These are phyloP conservation scores for Anoplolepis gracilipes DNA, from an alignment of 1,140 invertebrate species.

Conservation along the genomic window DNA sequence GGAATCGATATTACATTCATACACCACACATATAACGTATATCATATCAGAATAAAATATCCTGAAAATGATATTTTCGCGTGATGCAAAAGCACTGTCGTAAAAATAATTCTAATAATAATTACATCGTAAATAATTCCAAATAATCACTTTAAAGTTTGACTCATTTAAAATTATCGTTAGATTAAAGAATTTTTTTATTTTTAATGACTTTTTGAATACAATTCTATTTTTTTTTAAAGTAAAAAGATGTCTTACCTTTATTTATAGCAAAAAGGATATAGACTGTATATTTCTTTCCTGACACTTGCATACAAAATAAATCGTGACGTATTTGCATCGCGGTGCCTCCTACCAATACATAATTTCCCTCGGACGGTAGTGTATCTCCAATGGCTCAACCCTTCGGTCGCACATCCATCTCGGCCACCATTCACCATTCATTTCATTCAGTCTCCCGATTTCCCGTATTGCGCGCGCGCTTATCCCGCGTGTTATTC, in stretches of 20 bases:
- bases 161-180: background rate
- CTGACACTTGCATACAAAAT: conserved; percentile 3
- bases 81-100: background rate
- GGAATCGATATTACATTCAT: background rate
- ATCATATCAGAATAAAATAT: background rate
- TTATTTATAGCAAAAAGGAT: background rate
- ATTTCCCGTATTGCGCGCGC: conserved; percentile 44
- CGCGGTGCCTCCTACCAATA: background rate
- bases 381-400: background rate
- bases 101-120: background rate
- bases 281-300: background rate
- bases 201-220: background rate
- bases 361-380: background rate
- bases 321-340: background rate
- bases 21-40: background rate
- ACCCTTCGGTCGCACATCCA: background rate
- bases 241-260: background rate
- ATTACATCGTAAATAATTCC: background rate
- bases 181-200: background rate
- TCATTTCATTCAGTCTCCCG: conserved; percentile 56
- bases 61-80: background rate
- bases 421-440: background rate
- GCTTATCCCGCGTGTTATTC: conserved; percentile 19
- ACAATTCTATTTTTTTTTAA: background rate
- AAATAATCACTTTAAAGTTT: background rate